Evolutionary conservation across 2,113 vertebrate genomes (phyloP).

Genomic region (Chaenogobius annularis): DNA sequence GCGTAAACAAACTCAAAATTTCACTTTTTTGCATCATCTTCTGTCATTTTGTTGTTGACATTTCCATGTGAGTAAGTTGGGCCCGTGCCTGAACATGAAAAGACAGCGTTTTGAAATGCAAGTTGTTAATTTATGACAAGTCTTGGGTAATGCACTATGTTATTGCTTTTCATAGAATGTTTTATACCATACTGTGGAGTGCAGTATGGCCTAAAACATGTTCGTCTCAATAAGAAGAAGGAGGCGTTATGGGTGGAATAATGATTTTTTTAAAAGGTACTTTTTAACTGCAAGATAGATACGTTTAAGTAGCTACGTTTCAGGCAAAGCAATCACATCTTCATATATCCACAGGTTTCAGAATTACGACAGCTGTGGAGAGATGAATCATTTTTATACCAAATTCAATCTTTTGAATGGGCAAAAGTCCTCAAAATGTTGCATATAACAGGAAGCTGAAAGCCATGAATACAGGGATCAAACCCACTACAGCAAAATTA

Average conservation of each 20-base stretch:
- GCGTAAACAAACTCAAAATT: background rate
- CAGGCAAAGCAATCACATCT: background rate
- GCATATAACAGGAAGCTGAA: too few species aligned
- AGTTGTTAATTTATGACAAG: background rate
- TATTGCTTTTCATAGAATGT: background rate
- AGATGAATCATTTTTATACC: too few species aligned
- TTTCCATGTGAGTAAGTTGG: background rate
- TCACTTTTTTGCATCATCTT: slow-evolving; percentile 22
- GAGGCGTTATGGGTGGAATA: too few species aligned
- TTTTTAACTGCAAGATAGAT: too few species aligned
- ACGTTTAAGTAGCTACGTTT: too few species aligned
- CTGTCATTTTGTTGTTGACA: background rate
- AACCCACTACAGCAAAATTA: too few species aligned
- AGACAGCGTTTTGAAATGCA: background rate
- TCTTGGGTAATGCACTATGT: background rate
- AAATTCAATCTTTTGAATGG: too few species aligned
- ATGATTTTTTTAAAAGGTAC: too few species aligned
- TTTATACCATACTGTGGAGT: background rate
- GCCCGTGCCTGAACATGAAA: background rate
- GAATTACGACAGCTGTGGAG: too few species aligned
- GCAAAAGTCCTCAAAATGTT: too few species aligned
- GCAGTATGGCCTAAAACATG: background rate
- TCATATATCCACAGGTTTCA: background rate
- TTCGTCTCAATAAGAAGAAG: too few species aligned
- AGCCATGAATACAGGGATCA: too few species aligned